Evolutionary conservation across 2,113 vertebrate species (phyloP).

Genomic region (Charadrius vociferus): DNA sequence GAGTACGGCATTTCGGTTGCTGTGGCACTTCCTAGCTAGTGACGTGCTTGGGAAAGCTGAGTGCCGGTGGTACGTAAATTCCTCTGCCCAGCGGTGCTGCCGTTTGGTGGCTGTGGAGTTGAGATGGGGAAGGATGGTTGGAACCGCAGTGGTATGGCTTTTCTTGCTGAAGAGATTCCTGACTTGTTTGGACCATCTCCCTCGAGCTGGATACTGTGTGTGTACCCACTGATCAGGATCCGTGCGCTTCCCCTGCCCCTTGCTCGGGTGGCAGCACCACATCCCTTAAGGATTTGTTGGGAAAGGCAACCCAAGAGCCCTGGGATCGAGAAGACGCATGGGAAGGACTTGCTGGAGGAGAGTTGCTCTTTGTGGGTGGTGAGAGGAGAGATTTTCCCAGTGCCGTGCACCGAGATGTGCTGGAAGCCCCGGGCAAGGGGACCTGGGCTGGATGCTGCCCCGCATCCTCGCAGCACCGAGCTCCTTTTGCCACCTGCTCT

Average conservation of each 20-base stretch:
- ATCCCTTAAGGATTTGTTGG: neutral
- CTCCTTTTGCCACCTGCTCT: neutral
- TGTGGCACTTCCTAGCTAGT: neutral
- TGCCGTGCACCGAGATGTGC: fast-evolving
- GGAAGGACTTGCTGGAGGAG: neutral
- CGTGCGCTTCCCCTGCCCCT: neutral
- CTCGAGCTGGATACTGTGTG: fast-evolving
- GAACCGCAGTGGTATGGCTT: neutral
- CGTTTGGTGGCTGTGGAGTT: neutral
- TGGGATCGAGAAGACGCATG: neutral
- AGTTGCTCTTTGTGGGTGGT: neutral
- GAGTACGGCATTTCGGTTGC: fast-evolving
- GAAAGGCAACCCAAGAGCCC: neutral
- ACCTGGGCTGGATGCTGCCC: too few relatives aligned
- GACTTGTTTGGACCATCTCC: neutral
- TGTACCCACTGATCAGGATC: neutral
- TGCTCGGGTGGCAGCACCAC: neutral
- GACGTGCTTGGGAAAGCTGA: neutral
- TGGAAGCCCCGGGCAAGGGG: neutral
- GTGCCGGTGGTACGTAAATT: neutral
- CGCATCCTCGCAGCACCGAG: neutral
- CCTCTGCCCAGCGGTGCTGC: neutral
- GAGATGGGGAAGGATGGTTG: neutral
- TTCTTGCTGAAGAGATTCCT: neutral
- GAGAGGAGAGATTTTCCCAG: neutral